Evolutionary conservation across 2,888 invertebrate genomes (phyloP), one percentile per base, ranked within the genome.

Genomic region (Mythimna lalbum): DNA sequence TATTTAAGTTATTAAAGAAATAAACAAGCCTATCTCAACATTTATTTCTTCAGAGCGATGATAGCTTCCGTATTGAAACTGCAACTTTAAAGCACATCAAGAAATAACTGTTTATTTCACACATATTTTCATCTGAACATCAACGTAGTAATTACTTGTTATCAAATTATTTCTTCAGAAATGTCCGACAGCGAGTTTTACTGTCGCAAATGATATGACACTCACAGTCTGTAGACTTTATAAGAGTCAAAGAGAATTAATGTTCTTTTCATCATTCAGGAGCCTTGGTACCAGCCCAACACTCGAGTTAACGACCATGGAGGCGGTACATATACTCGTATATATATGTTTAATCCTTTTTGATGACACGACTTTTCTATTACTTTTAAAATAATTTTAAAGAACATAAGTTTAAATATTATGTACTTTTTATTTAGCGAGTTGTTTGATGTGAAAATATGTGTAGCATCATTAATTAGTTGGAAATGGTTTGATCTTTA

Each of bases 271-370:
- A 84, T 87, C 82, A 89, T 82, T 70, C 69, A 80, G 83, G 84
- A 87, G 83, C 85, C 83, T 88, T 87, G 87, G 81, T 83, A 74
- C 56, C 69, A 69, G 19, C 82, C 80, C 77, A 83, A 86, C 85
- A 84, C 78, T 80, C 79, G 73, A 73, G 76, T 86, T 86, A 86
- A 87, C 84, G 85, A 89, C 74, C 75, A 81, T 77, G 84, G 86
- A 83, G 85, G 84, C 83, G 87, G 73, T 80, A 84, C 82, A 80
- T 85, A 82, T 88, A 87, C 85, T 86, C 87, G 80, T 82, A 64
- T 85, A 80, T 85, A 80, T 76, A 74, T 43, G 43, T 43, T 43
- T 43, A 87, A 86, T 87, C 69, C 76, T 77, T 84, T 86, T 84
- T 80, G 78, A 85, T 73, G 83, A 87, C 85, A 83, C 53, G 53